Conservation (phyloP, 2,888 invertebrate genomes). For the Dromius quadrimaculatus region DNA sequence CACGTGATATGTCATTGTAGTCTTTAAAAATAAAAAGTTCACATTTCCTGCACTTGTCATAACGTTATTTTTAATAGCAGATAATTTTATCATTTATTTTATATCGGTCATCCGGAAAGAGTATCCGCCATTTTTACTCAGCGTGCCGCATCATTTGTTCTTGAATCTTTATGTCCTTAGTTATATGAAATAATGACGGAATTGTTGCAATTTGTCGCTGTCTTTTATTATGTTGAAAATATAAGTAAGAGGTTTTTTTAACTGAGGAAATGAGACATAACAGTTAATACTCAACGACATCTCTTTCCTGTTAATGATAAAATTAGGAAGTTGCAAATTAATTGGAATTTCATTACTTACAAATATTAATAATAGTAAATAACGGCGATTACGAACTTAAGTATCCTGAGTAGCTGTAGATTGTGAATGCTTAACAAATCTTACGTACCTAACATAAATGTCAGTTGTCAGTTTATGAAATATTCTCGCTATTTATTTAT, state of each 20-base stretch:
- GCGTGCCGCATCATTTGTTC: background rate
- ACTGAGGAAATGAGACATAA: background rate
- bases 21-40: constrained; percentile 12
- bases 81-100: constrained; percentile 39
- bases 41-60: constrained; percentile 31
- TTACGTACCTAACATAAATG: no score
- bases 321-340: no score
- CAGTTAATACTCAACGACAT: no score
- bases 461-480: no score
- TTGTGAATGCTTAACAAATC: no score
- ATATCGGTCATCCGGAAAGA: constrained; percentile 45
- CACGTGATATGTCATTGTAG: constrained; percentile 1
- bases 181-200: background rate
- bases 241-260: background rate
- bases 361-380: no score
- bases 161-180: background rate
- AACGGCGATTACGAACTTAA: no score
- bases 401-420: no score
- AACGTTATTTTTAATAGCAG: constrained; percentile 38
- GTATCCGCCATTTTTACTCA: constrained; percentile 17
- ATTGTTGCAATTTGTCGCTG: background rate
- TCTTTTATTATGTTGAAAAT: background rate
- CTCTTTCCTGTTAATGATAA: no score
- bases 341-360: no score
- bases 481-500: no score